A percentile compares a stretch with the other conserved stretches of the same genome.
Evolutionary conservation across 2,888 invertebrate genomes (phyloP).

Genomic region (Xestia c-nigrum): DNA sequence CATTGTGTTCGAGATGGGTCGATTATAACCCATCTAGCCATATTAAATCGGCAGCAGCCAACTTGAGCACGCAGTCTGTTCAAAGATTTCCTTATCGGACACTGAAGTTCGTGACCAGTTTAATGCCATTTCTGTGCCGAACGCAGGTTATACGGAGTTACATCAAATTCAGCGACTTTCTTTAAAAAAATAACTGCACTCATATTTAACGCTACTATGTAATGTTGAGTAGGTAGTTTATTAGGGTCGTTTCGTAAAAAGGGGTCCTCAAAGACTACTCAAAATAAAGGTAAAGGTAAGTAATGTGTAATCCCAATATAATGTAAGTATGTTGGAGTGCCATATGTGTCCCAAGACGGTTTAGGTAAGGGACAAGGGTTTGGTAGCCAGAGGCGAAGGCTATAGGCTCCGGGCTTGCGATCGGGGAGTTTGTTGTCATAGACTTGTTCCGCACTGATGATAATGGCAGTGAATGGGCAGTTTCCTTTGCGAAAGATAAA

Average conservation of each 20-base stretch:
- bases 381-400: slow-evolving; percentile 35
- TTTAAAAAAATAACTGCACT: neutral
- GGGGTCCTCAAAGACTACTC: slow-evolving; percentile 37
- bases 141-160: neutral
- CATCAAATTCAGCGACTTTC: neutral
- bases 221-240: slow-evolving; percentile 24
- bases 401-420: slow-evolving; percentile 6
- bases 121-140: neutral
- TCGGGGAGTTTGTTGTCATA: slow-evolving; percentile 24
- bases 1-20: no score
- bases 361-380: slow-evolving; percentile 12
- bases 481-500: slow-evolving; percentile 24
- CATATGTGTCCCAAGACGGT: slow-evolving; percentile 48
- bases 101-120: no score
- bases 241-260: slow-evolving; percentile 38
- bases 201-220: slow-evolving; percentile 20
- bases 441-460: slow-evolving; percentile 36
- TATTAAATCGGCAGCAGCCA: no score
- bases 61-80: no score
- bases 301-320: slow-evolving; percentile 56
- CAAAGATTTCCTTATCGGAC: no score
- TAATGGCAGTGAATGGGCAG: slow-evolving; percentile 20
- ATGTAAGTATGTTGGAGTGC: slow-evolving; percentile 49
- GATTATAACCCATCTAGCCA: no score
- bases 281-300: slow-evolving; percentile 48